Base-by-base conservation (phyloP, 2,113 vertebrate species). In the Cavia porcellus region DNA sequence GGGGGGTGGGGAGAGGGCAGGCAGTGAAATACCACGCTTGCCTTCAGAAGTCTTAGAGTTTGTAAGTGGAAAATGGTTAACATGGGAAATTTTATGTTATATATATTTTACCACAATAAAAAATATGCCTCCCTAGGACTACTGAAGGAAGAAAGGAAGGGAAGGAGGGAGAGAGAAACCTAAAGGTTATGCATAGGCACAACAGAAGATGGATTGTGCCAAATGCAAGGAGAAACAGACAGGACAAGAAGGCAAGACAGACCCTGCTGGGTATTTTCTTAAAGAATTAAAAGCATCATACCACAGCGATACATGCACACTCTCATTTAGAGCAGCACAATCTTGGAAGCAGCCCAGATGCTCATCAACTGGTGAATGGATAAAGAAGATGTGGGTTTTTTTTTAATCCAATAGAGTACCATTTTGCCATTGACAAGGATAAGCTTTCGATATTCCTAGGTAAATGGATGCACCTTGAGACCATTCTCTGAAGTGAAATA, bases 221-320 rank as follows among this genome's bases (percentile, higher is more conserved):
- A 50, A n/a, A 7, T 42, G 42, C 80, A n/a, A 75, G 70, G 81
- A 95, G 47, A 87, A 95, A 66, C 8, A 83, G 87, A 77, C 85
- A 87, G 30, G 50, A 45, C 17, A 57, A 32, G 89, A 42, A 66
- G 74, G 47, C 70, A 72, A 72, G 70, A 72, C 19, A 70, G 68
- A 70, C 35, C 35, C 68, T 70, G 20, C 68, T n/a, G 68, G 35
- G 17, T n/a, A 38, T 70, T 17, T 70, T 70, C 68, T n/a, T n/a
- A 17, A 70, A 38, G 17, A 70, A 70, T 70, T n/a, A 70, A 70
- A 70, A n/a, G 68, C 35, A n/a, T 70, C 68, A 20, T 20, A 7
- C 68, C 68, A 20, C 68, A 70, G 66, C 1, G 17, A 70, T n/a
- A n/a, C 7, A n/a, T n/a, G 17, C 35, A 70, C 68, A 38, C 35